These are phyloP conservation scores for Atopsyche davidsoni DNA, from an alignment of 1,140 invertebrate species.

Conservation along the genomic window DNA sequence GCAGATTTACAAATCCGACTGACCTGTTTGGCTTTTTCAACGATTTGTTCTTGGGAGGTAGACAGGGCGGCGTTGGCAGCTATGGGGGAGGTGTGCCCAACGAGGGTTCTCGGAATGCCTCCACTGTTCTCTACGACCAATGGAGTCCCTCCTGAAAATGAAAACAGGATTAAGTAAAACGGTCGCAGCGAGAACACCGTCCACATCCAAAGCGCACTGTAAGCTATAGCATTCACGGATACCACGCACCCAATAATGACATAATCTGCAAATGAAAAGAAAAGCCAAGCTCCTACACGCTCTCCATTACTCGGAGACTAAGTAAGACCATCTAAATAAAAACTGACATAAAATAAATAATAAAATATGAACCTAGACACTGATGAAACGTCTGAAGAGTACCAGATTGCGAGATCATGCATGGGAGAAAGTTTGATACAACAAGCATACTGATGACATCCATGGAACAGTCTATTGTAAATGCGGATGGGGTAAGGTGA, in stretches of 20 bases:
- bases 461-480: too few relatives aligned
- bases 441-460: too few relatives aligned
- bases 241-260: neutral
- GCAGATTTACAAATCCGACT: neutral
- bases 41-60: constrained; percentile 67
- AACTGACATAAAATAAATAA: too few relatives aligned
- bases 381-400: constrained; percentile 1
- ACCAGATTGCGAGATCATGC: constrained; percentile 1
- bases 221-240: constrained; percentile 15
- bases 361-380: neutral
- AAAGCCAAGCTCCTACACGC: constrained; percentile 16
- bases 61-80: constrained; percentile 24
- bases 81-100: constrained; percentile 28
- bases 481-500: too few relatives aligned
- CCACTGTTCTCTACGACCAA: constrained; percentile 35
- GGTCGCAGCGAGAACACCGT: neutral
- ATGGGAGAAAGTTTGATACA: constrained; percentile 47
- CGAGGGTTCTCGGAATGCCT: constrained; percentile 25
- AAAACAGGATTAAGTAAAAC: neutral
- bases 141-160: constrained; percentile 50
- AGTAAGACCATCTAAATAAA: too few relatives aligned
- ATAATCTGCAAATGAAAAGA: constrained; percentile 15
- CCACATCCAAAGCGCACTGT: constrained; percentile 18
- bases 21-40: constrained; percentile 80
- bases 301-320: neutral